A percentile compares a stretch with the other conserved stretches of the same genome.
phyloP scores from a whole-genome alignment of 2,888 invertebrate genomes.

The Thera britannica region DNA sequence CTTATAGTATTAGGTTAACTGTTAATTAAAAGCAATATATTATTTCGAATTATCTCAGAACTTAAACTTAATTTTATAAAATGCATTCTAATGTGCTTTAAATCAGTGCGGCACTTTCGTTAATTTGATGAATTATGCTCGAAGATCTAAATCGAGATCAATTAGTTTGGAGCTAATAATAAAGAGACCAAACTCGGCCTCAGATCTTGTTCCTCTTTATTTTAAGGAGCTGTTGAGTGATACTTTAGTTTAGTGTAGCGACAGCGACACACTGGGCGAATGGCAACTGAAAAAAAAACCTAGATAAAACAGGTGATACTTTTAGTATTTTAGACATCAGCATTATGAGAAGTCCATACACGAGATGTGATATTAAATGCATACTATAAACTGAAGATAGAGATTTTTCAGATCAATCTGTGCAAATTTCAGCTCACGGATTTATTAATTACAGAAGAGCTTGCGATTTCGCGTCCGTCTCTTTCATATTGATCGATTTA shows the following conservation, averaged over 20 bases:
- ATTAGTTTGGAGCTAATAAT: conserved; percentile 61
- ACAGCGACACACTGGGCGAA: conserved; percentile 8
- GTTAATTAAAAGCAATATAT: too few relatives aligned
- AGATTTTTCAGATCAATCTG: neutral
- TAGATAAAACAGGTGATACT: too few relatives aligned
- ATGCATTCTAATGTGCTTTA: conserved; percentile 31
- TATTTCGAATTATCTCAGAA: too few relatives aligned
- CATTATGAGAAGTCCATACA: too few relatives aligned
- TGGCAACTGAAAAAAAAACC: neutral
- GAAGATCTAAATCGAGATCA: conserved; percentile 59
- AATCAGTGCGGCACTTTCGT: conserved; percentile 54
- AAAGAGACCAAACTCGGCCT: conserved; percentile 52
- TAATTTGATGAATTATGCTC: conserved; percentile 59
- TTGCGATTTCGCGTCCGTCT: neutral
- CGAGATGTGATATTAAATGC: too few relatives aligned
- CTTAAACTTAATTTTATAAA: conserved; percentile 15
- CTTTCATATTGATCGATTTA: conserved; percentile 11
- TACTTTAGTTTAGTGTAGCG: conserved; percentile 44
- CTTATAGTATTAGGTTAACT: too few relatives aligned
- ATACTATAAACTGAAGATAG: too few relatives aligned
- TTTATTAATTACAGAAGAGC: neutral
- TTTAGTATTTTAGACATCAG: too few relatives aligned
- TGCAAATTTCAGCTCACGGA: too few relatives aligned
- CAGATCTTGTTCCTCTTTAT: conserved; percentile 46
- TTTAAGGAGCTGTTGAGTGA: conserved; percentile 55